These are phyloP conservation scores for Pseudomyrmex cubaensis DNA, from an alignment of 1,140 invertebrate genomes.

Conservation along the genomic window DNA sequence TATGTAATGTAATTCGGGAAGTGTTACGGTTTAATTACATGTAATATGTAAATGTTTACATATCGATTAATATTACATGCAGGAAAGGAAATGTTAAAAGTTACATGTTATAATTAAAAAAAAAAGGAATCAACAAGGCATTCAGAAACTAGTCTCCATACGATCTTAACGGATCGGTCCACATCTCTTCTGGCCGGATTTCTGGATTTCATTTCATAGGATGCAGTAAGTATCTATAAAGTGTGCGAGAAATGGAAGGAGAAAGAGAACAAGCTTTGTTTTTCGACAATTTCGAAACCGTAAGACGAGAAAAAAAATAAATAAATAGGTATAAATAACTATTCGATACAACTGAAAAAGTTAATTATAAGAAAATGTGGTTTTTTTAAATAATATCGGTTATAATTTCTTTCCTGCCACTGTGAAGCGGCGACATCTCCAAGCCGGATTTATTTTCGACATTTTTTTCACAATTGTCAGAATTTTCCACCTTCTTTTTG, in stretches of 20 bases:
- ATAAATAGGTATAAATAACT: too few relatives aligned
- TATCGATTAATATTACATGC: constrained; percentile 16
- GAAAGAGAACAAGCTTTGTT: constrained; percentile 30
- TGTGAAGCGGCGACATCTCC: not conserved
- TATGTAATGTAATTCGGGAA: not conserved
- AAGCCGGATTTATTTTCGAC: not conserved
- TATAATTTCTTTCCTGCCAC: constrained; percentile 46
- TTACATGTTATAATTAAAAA: constrained; percentile 40
- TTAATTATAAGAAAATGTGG: not conserved
- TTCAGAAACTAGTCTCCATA: constrained; percentile 66
- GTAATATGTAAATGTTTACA: not conserved
- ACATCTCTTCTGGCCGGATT: constrained; percentile 51
- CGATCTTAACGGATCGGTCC: constrained; percentile 67
- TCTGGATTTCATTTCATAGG: constrained; percentile 58
- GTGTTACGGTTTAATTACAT: constrained; percentile 21
- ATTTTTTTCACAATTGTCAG: not conserved
- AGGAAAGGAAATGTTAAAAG: constrained; percentile 59
- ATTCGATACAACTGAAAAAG: too few relatives aligned
- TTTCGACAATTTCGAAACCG: not conserved
- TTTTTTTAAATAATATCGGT: constrained; percentile 36
- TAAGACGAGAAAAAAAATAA: too few relatives aligned
- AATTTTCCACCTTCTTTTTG: not conserved
- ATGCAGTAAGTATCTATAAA: not conserved
- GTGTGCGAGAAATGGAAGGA: not conserved
- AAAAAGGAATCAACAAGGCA: constrained; percentile 49